Percentiles rank a stretch among this genome's conserved stretches.
phyloP scores from a whole-genome alignment of 2,888 invertebrate genomes.

The Antheraea assamensis region DNA sequence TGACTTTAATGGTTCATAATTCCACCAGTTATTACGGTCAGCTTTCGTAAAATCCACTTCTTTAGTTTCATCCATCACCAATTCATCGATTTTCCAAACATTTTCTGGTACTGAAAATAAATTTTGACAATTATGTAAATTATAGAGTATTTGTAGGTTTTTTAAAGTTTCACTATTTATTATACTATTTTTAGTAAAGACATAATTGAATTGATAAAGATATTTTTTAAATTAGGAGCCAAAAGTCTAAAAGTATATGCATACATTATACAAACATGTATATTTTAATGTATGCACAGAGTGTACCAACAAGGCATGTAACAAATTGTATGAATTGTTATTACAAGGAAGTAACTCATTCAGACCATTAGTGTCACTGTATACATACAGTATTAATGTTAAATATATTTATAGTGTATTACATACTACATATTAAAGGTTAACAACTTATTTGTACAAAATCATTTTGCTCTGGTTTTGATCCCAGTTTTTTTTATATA shows the following conservation, averaged over 20 bases:
- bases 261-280: conserved; percentile 2
- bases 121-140: conserved; percentile 19
- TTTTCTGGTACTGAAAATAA: conserved; percentile 85
- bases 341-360: conserved; percentile 13
- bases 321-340: not conserved
- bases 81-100: conserved; percentile 88
- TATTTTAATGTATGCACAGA: not conserved
- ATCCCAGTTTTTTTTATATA: not conserved
- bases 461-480: not conserved
- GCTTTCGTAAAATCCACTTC: conserved; percentile 83
- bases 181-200: not conserved
- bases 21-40: conserved; percentile 90
- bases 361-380: not conserved
- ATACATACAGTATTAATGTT: not conserved
- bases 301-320: not conserved
- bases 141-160: not conserved
- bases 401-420: not conserved
- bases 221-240: not conserved
- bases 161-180: not conserved
- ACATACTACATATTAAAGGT: not conserved
- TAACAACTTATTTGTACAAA: not conserved
- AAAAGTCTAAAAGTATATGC: not conserved
- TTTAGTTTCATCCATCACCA: conserved; percentile 83
- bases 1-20: conserved; percentile 88
- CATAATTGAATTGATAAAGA: not conserved